Percentiles rank a stretch among this genome's conserved stretches.
Conservation (phyloP, 2,888 invertebrate species). For the Electrophaes corylata region DNA sequence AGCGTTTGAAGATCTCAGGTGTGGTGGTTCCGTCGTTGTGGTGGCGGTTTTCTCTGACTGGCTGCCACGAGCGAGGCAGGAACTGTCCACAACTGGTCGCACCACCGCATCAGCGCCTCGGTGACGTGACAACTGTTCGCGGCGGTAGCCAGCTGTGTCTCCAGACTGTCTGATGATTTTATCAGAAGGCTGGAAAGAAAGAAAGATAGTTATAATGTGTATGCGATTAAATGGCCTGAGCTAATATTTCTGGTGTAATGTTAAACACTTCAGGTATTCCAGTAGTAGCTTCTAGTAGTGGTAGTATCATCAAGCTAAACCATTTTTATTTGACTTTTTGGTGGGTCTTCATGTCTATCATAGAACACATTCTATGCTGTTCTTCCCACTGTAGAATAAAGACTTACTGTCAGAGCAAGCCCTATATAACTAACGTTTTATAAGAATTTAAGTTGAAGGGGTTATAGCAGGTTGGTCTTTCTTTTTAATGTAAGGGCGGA, state of each 20-base stretch:
- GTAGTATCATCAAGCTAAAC: too few species aligned
- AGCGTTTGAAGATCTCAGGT: conserved; percentile 49
- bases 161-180: conserved; percentile 86
- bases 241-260: neutral
- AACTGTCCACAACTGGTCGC: conserved; percentile 91
- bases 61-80: conserved; percentile 87
- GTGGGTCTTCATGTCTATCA: too few species aligned
- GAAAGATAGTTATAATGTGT: neutral
- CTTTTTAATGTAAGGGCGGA: too few species aligned
- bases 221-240: neutral
- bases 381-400: too few species aligned
- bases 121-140: conserved; percentile 95
- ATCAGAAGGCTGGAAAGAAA: conserved; percentile 80
- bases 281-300: too few species aligned
- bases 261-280: neutral
- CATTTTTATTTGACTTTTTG: too few species aligned
- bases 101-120: conserved; percentile 91
- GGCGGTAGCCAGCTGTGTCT: conserved; percentile 92
- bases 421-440: too few species aligned
- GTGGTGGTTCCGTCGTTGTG: conserved; percentile 64
- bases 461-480: too few species aligned
- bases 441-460: too few species aligned
- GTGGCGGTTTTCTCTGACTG: conserved; percentile 79
- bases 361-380: too few species aligned
- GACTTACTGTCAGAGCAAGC: too few species aligned